Conservation (phyloP, 2,797 vertebrate genomes). For the Anguilla pacifica region DNA sequence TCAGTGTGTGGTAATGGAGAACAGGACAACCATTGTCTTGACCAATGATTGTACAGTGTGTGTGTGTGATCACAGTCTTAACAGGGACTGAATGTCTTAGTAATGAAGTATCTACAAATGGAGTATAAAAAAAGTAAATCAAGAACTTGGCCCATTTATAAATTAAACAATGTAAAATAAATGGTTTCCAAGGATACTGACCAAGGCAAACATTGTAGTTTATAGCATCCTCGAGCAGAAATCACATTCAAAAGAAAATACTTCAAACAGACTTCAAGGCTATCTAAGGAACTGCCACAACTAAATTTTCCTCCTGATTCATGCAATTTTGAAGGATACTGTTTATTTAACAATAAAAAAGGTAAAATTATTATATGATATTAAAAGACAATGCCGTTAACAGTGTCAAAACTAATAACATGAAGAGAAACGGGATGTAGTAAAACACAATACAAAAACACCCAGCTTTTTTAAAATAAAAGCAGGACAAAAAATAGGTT, state of each 20-base stretch:
- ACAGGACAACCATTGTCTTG: background rate
- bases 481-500: background rate
- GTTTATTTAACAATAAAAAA: background rate
- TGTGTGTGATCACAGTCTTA: background rate
- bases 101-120: background rate
- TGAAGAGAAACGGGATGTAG: background rate
- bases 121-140: background rate
- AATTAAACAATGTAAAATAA: background rate
- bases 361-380: background rate
- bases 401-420: background rate
- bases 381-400: no score
- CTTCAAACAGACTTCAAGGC: background rate
- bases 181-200: background rate
- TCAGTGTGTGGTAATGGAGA: background rate
- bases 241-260: background rate
- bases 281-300: background rate
- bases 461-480: background rate
- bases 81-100: background rate
- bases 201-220: background rate
- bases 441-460: background rate
- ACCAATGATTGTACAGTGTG: background rate
- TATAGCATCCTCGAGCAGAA: background rate
- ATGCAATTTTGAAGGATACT: background rate
- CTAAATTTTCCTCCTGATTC: background rate
- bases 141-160: slow-evolving; percentile 1